Percentiles rank a stretch among this genome's conserved stretches.
Conservation (phyloP, 2,113 vertebrate species). For the Odocoileus hemionus region DNA sequence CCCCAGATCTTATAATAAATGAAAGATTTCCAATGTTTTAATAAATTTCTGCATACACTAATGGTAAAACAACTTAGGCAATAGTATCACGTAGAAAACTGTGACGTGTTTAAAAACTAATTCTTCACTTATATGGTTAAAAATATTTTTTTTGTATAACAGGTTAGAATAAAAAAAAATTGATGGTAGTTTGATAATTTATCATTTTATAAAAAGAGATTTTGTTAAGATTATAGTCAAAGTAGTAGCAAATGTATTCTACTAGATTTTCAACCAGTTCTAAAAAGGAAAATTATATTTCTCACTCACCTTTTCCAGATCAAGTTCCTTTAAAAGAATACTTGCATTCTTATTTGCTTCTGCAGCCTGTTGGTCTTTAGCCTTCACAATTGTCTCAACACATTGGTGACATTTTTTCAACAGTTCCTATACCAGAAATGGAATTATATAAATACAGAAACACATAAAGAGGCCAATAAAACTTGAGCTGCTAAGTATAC, state of each 20-base stretch:
- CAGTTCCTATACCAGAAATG: slow-evolving; percentile 86
- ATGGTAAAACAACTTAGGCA: slow-evolving; percentile 11
- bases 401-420: slow-evolving; percentile 99
- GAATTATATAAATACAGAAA: slow-evolving; percentile 14
- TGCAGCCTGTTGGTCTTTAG: slow-evolving; percentile 99
- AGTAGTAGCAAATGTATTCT: not conserved
- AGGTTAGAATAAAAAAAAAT: not conserved
- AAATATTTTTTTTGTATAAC: slow-evolving; percentile 16
- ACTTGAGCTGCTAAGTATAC: not conserved
- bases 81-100: slow-evolving; percentile 22
- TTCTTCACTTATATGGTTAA: not conserved
- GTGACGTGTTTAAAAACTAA: slow-evolving; percentile 22
- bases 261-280: slow-evolving; percentile 22
- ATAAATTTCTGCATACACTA: not conserved
- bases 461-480: not conserved
- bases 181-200: not conserved
- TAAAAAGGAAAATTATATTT: not conserved
- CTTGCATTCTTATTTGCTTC: slow-evolving; percentile 99
- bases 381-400: slow-evolving; percentile 99
- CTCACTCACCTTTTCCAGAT: slow-evolving; percentile 93
- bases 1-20: not conserved
- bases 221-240: slow-evolving; percentile 24
- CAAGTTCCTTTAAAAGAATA: slow-evolving; percentile 96
- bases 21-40: not conserved
- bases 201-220: slow-evolving; percentile 20